phyloP scores from a whole-genome alignment of 1,140 invertebrate genomes.

The Augochlora pura region DNA sequence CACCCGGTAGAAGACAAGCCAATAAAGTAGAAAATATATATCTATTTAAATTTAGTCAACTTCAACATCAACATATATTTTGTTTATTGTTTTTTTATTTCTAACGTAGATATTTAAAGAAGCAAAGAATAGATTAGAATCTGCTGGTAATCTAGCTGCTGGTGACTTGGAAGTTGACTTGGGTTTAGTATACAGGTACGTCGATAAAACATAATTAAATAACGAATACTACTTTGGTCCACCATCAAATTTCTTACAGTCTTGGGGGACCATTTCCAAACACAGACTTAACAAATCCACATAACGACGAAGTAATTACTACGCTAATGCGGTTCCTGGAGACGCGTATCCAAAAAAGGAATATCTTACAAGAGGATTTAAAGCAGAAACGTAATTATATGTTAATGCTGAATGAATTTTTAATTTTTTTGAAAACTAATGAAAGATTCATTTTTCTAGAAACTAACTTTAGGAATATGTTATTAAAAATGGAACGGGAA shows the following conservation, averaged over 20 bases:
- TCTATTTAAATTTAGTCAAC: constrained; percentile 12
- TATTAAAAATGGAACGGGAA: constrained; percentile 85
- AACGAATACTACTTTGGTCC: not conserved
- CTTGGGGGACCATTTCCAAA: constrained; percentile 82
- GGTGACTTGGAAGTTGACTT: constrained; percentile 82
- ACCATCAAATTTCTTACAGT: constrained; percentile 49
- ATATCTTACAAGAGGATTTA: constrained; percentile 77
- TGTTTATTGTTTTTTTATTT: constrained; percentile 27
- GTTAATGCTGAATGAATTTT: not conserved
- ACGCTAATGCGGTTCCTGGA: constrained; percentile 86
- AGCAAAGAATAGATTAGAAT: constrained; percentile 79
- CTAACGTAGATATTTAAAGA: constrained; percentile 77
- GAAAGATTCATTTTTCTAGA: constrained; percentile 73
- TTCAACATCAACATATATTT: not conserved
- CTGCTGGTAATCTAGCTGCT: constrained; percentile 80
- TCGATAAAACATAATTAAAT: not conserved
- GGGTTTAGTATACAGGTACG: constrained; percentile 83
- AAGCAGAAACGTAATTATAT: constrained; percentile 75
- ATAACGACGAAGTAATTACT: constrained; percentile 84
- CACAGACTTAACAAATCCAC: constrained; percentile 84
- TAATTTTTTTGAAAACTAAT: constrained; percentile 35
- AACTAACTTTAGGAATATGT: constrained; percentile 83
- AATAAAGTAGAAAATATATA: constrained; percentile 82
- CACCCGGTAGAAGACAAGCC: constrained; percentile 88
- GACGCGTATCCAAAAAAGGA: constrained; percentile 84